These are phyloP conservation scores for Drosophila anomalata DNA, from an alignment of 2,888 invertebrate species.

Conservation along the genomic window DNA sequence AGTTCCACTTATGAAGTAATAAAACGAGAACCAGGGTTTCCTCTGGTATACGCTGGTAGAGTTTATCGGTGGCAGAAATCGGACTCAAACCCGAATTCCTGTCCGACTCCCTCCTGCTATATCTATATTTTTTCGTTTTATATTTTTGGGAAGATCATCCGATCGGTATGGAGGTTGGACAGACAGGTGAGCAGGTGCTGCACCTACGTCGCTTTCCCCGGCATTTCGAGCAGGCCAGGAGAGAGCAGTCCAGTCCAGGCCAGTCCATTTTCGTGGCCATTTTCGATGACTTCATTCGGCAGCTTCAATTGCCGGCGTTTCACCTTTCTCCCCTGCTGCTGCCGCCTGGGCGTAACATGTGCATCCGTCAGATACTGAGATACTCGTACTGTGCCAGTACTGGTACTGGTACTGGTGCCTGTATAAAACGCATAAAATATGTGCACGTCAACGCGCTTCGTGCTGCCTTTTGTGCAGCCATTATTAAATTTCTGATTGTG, in stretches of 20 bases:
- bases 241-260: neutral
- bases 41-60: slow-evolving; percentile 45
- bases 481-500: slow-evolving; percentile 81
- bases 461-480: slow-evolving; percentile 78
- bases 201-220: slow-evolving; percentile 59
- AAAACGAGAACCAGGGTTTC: slow-evolving; percentile 50
- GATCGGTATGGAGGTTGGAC: slow-evolving; percentile 37
- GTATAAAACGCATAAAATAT: slow-evolving; percentile 80
- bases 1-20: slow-evolving; percentile 79
- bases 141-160: slow-evolving; percentile 53
- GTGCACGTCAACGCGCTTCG: slow-evolving; percentile 79
- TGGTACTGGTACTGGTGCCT: slow-evolving; percentile 44
- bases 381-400: slow-evolving; percentile 29
- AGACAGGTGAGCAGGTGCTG: slow-evolving; percentile 40
- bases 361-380: slow-evolving; percentile 69
- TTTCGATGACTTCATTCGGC: slow-evolving; percentile 73
- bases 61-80: slow-evolving; percentile 60
- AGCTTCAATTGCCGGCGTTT: slow-evolving; percentile 46
- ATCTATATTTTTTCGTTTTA: slow-evolving; percentile 43
- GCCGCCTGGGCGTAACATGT: slow-evolving; percentile 57
- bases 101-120: slow-evolving; percentile 38
- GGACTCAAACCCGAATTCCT: slow-evolving; percentile 12
- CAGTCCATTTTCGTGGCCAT: slow-evolving; percentile 55
- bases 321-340: slow-evolving; percentile 58
- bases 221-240: neutral